phyloP scores from a whole-genome alignment of 2,113 vertebrate genomes.

The Fukomys damarensis region DNA sequence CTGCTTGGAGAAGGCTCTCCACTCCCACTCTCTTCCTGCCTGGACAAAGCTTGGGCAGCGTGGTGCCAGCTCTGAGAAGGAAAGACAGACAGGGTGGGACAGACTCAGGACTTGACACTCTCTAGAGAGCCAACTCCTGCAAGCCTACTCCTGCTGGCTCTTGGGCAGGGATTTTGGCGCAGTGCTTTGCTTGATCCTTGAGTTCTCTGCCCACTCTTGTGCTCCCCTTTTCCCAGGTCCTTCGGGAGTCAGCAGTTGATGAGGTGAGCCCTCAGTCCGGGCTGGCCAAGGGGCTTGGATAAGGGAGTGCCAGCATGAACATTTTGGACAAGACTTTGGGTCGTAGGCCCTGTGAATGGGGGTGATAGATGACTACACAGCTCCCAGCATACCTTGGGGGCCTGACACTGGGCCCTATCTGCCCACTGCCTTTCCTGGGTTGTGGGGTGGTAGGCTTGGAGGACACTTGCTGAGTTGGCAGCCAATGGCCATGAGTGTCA shows the following conservation, averaged over 20 bases:
- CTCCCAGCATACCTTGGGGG: not conserved
- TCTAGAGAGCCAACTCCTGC: not conserved
- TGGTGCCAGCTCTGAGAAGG: constrained; percentile 37
- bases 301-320: not conserved
- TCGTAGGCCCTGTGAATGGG: not conserved
- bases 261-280: constrained; percentile 65
- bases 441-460: not conserved
- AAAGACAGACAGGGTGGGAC: not conserved
- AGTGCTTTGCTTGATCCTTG: not conserved
- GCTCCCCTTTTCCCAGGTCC: constrained; percentile 47
- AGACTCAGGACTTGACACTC: not conserved
- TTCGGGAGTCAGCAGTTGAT: not conserved
- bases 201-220: not conserved
- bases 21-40: not conserved
- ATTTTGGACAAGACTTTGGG: not conserved
- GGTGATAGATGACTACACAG: not conserved
- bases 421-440: not conserved
- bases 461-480: not conserved
- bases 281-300: not conserved
- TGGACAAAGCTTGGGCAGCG: not conserved
- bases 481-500: not conserved
- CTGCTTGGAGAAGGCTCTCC: not conserved
- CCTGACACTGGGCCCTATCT: not conserved
- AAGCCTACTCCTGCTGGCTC: not conserved
- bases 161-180: not conserved